Percentiles rank a stretch among this genome's conserved stretches.
Evolutionary conservation across 2,113 vertebrate genomes (phyloP).

Genomic region (Cromileptes altivelis): DNA sequence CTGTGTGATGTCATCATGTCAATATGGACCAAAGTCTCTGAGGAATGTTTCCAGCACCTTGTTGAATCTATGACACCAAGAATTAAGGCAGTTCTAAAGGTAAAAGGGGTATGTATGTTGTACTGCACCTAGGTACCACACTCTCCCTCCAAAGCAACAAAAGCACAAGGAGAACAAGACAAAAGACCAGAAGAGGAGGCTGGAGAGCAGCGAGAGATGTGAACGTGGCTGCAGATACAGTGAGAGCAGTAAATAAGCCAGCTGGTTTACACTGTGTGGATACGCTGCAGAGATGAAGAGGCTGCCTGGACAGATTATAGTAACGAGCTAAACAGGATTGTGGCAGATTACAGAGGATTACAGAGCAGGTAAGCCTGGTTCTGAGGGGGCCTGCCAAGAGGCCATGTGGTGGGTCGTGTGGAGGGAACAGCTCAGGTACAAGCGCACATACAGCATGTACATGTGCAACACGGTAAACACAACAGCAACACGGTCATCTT

Average conservation of each 20-base stretch:
- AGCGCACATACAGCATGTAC: not conserved
- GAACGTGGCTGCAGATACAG: not conserved
- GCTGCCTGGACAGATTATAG: conserved; percentile 57
- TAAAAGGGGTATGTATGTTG: too few species aligned
- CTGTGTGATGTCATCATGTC: too few species aligned
- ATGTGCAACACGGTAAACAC: conserved; percentile 36
- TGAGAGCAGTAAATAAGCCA: conserved; percentile 13
- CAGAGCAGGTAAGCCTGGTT: conserved; percentile 34
- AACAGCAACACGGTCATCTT: not conserved
- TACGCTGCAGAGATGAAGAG: conserved; percentile 26
- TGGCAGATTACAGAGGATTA: conserved; percentile 68
- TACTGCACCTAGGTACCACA: too few species aligned
- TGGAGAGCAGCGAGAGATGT: not conserved
- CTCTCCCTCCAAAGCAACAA: too few species aligned
- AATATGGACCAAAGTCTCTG: too few species aligned
- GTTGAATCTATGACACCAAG: too few species aligned
- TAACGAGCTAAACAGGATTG: conserved; percentile 77
- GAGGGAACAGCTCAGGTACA: conserved; percentile 29
- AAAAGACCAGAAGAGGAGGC: conserved; percentile 6
- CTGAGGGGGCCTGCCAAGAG: conserved; percentile 35
- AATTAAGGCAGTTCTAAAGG: too few species aligned
- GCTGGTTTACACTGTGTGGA: not conserved
- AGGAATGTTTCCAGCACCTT: too few species aligned
- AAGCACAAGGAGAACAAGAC: too few species aligned
- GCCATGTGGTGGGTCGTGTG: conserved; percentile 60